These are phyloP conservation scores for Watsonalla binaria DNA, from an alignment of 2,888 invertebrate genomes.

Conservation along the genomic window DNA sequence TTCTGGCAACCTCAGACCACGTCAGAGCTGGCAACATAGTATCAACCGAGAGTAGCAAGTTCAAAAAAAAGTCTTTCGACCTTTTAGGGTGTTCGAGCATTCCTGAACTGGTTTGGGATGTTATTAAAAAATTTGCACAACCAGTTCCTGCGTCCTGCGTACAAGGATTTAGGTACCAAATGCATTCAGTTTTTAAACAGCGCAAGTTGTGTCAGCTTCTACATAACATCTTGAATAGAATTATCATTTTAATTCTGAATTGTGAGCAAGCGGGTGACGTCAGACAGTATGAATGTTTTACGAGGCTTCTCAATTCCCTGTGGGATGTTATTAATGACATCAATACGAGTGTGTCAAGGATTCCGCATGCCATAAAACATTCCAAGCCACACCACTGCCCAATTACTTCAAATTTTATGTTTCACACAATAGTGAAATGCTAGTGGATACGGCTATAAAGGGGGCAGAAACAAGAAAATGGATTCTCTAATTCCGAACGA, in stretches of 20 bases:
- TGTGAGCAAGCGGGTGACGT: conserved; percentile 11
- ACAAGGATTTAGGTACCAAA: conserved; percentile 31
- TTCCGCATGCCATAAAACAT: conserved; percentile 17
- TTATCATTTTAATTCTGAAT: background rate
- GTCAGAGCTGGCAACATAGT: too few species aligned
- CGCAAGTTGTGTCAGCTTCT: background rate
- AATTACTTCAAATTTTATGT: conserved; percentile 20
- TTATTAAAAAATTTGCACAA: conserved; percentile 1
- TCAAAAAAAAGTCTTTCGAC: conserved; percentile 28
- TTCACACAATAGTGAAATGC: conserved; percentile 16
- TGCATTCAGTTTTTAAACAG: conserved; percentile 21
- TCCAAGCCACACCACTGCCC: conserved; percentile 7
- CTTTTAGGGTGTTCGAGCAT: conserved; percentile 31
- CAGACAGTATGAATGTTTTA: conserved; percentile 3
- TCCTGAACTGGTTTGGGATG: conserved; percentile 23
- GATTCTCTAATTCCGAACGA: too few species aligned
- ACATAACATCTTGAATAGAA: background rate
- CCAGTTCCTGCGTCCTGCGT: background rate
- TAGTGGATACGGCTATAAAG: conserved; percentile 15
- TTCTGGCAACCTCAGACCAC: background rate
- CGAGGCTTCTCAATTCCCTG: conserved; percentile 8
- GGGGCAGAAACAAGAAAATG: conserved; percentile 2
- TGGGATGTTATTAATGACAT: conserved; percentile 22
- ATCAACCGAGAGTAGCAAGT: background rate
- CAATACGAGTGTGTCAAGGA: conserved; percentile 22